Evolutionary conservation across 1,140 invertebrate species (phyloP).

Genomic region (Drosophila santomea): DNA sequence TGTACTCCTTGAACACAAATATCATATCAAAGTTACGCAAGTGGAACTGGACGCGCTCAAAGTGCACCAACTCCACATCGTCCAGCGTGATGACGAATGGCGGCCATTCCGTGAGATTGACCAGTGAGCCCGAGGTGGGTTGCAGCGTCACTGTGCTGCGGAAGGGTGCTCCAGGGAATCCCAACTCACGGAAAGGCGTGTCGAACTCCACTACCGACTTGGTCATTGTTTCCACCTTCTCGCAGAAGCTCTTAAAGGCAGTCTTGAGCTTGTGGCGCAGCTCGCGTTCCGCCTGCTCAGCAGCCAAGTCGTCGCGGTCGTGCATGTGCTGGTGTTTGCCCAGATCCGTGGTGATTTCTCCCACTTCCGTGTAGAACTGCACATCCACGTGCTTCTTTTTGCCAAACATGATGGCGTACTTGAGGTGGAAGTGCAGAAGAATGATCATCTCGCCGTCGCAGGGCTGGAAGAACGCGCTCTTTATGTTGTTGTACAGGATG

Average conservation of each 20-base stretch:
- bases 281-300: conserved; percentile 99
- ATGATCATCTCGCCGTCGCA: conserved; percentile 99
- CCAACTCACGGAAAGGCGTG: conserved; percentile 98
- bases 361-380: conserved; percentile 99
- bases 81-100: conserved; percentile 99
- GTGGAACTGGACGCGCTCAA: conserved; percentile 99
- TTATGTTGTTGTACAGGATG: conserved; percentile 99
- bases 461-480: conserved; percentile 99
- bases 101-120: conserved; percentile 99
- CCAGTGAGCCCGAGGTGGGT: conserved; percentile 98
- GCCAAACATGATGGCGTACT: conserved; percentile 99
- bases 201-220: conserved; percentile 99
- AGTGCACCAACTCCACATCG: conserved; percentile 99
- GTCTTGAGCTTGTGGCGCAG: conserved; percentile 97
- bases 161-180: conserved; percentile 99
- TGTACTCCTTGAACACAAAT: conserved; percentile 99
- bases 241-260: conserved; percentile 99
- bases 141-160: conserved; percentile 98
- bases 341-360: conserved; percentile 99
- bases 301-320: conserved; percentile 98
- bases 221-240: conserved; percentile 98
- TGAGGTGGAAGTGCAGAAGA: conserved; percentile 98
- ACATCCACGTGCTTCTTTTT: conserved; percentile 99
- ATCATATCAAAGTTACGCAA: conserved; percentile 99
- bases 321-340: conserved; percentile 99